Conservation (phyloP, 2,888 invertebrate species). For the Cyclophora albipunctata region DNA sequence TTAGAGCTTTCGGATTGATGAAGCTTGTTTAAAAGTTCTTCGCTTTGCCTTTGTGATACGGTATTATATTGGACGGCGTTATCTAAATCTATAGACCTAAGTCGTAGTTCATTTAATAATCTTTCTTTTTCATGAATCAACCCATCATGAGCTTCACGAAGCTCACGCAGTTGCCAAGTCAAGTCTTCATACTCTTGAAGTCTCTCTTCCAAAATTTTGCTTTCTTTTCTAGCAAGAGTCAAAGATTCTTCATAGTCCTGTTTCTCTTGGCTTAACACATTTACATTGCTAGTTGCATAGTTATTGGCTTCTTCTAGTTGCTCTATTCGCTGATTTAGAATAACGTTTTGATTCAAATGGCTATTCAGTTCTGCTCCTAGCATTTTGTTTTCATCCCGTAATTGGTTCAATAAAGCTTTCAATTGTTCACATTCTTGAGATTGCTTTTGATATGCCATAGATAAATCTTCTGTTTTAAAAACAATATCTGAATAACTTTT, state of each 20-base stretch:
- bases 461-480: conserved; percentile 26
- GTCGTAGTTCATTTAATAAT: conserved; percentile 35
- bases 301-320: conserved; percentile 37
- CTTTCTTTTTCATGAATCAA: conserved; percentile 31
- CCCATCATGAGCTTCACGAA: conserved; percentile 32
- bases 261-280: conserved; percentile 37
- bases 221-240: conserved; percentile 41
- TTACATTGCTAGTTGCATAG: conserved; percentile 27
- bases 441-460: conserved; percentile 25
- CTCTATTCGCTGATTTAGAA: conserved; percentile 40
- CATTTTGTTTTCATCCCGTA: conserved; percentile 32
- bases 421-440: conserved; percentile 26
- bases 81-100: conserved; percentile 32
- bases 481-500: conserved; percentile 34
- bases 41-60: conserved; percentile 37
- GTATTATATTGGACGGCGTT: conserved; percentile 28
- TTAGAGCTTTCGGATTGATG: conserved; percentile 30
- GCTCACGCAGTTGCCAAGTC: conserved; percentile 25
- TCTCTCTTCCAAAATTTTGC: conserved; percentile 35
- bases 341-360: conserved; percentile 22
- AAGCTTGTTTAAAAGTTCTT: conserved; percentile 29
- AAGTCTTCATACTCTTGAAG: conserved; percentile 31
- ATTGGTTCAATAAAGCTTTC: conserved; percentile 21
- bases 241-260: conserved; percentile 29
- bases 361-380: conserved; percentile 6